Evolutionary conservation across 2,797 vertebrate genomes (phyloP).

Genomic region (Amazona ochrocephala): DNA sequence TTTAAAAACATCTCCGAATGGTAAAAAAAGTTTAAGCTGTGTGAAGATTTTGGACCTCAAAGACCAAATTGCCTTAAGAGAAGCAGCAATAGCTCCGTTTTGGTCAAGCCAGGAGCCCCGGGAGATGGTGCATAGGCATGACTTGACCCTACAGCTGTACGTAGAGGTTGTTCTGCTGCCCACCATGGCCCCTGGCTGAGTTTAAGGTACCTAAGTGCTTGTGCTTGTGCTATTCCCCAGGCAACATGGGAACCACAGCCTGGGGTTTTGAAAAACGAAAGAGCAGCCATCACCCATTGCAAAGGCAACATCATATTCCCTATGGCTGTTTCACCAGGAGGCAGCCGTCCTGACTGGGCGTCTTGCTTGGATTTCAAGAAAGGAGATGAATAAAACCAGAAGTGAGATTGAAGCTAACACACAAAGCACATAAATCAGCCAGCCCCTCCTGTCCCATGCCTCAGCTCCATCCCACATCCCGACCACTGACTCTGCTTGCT

Average conservation of each 20-base stretch:
- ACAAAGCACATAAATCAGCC: neutral
- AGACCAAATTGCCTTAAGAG: neutral
- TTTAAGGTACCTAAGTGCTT: slow-evolving; percentile 3
- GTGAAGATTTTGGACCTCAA: neutral
- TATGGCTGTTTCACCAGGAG: rapidly evolving
- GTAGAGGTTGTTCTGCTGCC: neutral
- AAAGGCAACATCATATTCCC: neutral
- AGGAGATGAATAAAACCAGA: neutral
- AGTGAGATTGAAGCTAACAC: neutral
- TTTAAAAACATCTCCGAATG: neutral
- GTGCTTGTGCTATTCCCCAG: slow-evolving; percentile 28
- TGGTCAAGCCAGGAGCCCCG: neutral
- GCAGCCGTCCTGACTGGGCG: neutral
- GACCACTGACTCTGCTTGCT: neutral
- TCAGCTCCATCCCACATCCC: neutral
- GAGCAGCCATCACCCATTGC: neutral
- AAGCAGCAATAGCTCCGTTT: neutral
- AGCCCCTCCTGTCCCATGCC: neutral
- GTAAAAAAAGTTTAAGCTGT: neutral
- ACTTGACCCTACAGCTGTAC: neutral
- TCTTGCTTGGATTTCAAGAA: neutral
- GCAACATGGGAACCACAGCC: neutral
- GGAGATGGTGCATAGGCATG: neutral
- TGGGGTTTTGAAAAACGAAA: neutral
- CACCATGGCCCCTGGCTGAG: neutral